Base-by-base conservation (phyloP, 1,140 invertebrate species). In the Bilobella aurantiaca region DNA sequence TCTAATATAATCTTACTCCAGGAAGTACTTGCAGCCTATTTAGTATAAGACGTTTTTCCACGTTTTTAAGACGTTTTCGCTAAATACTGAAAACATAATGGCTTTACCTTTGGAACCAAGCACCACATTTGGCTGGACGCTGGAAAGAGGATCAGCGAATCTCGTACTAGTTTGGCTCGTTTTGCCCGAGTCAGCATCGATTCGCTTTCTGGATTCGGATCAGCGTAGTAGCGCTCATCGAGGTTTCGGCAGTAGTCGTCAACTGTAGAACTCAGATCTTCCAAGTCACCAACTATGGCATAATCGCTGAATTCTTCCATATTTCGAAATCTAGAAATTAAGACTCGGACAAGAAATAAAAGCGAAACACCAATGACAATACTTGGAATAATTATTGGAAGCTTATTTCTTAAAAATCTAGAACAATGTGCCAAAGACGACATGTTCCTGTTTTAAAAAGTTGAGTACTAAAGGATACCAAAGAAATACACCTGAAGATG, bases 21-120 rank as follows among this genome's bases (percentile, higher is more conserved):
- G n/a, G 67, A 63, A 2, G 70, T 69, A 49, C 70, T 71, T 1
- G 70, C 70, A 21, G 70, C 70, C 70, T 71, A n/a, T 8, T 53
- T 34, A 60, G 61, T n/a, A 32, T 30, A 31, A 57, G 31, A 42
- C 56, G 34, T 64, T 25, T 42, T 42, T 42, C n/a, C n/a, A n/a
- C n/a, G n/a, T n/a, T n/a, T n/a, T n/a, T n/a, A n/a, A n/a, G n/a
- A n/a, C n/a, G n/a, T n/a, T n/a, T n/a, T n/a, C n/a, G n/a, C n/a
- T n/a, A n/a, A n/a, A n/a, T n/a, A n/a, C n/a, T 62, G 5, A 14
- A 21, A 53, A 31, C 8, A 61, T 29, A n/a, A 3, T 21, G 21
- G 34, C 37, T 1, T 57, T 27, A 68, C 70, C 47, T 71, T 71
- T 27, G 70, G 70, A 1, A 69, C 67, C 23, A 71, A 49, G 34